Evolutionary conservation across 2,888 invertebrate species (phyloP), one percentile per base, ranked within the genome.

Genomic region (Lysandra bellargus): DNA sequence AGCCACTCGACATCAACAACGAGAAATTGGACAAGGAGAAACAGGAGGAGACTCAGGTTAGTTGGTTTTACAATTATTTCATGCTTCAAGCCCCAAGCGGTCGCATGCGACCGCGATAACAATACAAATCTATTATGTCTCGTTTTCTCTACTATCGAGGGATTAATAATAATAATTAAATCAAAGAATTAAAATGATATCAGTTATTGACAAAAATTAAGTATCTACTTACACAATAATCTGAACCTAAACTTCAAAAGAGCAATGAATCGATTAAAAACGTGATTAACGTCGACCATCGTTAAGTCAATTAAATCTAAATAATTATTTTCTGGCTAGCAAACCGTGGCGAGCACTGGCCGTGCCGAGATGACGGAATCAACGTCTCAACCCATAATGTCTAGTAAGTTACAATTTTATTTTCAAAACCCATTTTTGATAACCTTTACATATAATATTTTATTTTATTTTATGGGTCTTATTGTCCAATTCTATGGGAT

Each of bases 21-120:
- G 95, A 95, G 78, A 97, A 97, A 86, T 95, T 96, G 78, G 94
- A 97, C 95, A 91, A 96, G 95, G 92, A 96, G 79, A 93, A 92
- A 83, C 83, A 85, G 49, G 93, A 94, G 82, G 94, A 94, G 83
- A 81, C 90, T 53, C 93, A 92, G 89, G 93, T 92, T 84, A 77
- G 9, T 81, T 61, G 53, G 12, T 3, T 53, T 53, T 12, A 53
- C 12, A 53, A 53, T 74, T 14, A 33, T 30, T 30, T 23, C 23
- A 23, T 23, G 23, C 23, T 23, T 23, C 23, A 23, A 23, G 23
- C 23, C 23, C 23, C 23, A 23, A 23, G 23, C 23, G 23, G 23
- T 23, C 23, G 23, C 23, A 23, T 23, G 23, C 23, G 23, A 23
- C 23, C 23, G 23, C 23, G 23, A 23, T 23, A 23, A 23, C 23